These are phyloP conservation scores for Halocynthia roretzi DNA, from an alignment of 23 tunicate genomes.

Conservation along the genomic window DNA sequence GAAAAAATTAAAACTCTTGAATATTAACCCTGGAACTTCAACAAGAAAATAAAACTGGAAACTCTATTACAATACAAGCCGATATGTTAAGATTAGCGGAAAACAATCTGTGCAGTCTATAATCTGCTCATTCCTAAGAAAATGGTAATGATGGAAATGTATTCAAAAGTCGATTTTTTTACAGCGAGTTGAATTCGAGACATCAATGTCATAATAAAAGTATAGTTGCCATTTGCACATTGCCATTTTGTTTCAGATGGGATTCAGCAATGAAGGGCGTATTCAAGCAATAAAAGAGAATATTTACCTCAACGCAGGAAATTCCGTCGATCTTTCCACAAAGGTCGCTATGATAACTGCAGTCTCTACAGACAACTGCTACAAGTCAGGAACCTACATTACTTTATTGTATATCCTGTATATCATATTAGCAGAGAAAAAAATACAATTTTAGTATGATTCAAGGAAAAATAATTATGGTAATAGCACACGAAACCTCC, in stretches of 20 bases:
- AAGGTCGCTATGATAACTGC: slow-evolving; percentile 6
- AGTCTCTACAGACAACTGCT: slow-evolving; percentile 17
- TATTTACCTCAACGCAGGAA: slow-evolving; percentile 36
- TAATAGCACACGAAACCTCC: too few species aligned
- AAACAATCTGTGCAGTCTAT: too few species aligned
- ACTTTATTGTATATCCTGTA: not conserved
- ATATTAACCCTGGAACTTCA: too few species aligned
- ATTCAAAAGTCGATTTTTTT: too few species aligned
- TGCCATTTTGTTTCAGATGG: slow-evolving; percentile 11
- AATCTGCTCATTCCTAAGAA: too few species aligned
- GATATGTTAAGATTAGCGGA: too few species aligned
- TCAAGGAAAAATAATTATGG: too few species aligned
- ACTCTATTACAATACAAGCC: too few species aligned
- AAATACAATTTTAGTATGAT: not conserved
- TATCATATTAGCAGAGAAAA: not conserved
- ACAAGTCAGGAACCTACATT: slow-evolving; percentile 11
- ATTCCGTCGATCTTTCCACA: slow-evolving; percentile 17
- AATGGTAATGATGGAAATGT: too few species aligned
- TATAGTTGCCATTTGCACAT: not conserved
- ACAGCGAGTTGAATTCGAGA: too few species aligned
- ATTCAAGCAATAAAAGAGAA: slow-evolving; percentile 11
- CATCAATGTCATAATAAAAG: not conserved
- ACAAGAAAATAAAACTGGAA: too few species aligned
- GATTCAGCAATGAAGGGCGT: slow-evolving; percentile 20
- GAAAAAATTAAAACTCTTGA: too few species aligned